A percentile compares a stretch with the other conserved stretches of the same genome.
Conservation (phyloP, 2,888 invertebrate genomes). For the Orthosia cruda region DNA sequence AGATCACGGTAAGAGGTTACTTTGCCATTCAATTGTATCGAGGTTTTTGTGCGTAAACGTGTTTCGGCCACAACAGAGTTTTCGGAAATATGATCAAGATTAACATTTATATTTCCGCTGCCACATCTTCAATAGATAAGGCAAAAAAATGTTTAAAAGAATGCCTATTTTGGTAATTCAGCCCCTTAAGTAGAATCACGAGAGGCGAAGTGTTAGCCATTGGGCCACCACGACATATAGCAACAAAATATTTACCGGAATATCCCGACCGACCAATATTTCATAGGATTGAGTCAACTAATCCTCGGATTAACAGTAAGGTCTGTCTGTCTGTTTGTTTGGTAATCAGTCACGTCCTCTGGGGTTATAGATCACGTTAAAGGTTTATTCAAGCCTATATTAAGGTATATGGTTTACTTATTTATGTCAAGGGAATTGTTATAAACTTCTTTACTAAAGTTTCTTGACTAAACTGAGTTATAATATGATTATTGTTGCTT, state of each 20-base stretch:
- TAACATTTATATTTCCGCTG: no score
- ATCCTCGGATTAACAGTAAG: slow-evolving; percentile 6
- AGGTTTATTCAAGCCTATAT: slow-evolving; percentile 1
- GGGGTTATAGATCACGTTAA: slow-evolving; percentile 17
- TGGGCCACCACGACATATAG: no score
- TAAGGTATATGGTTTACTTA: not conserved
- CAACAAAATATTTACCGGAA: not conserved
- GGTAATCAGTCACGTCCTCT: slow-evolving; percentile 30
- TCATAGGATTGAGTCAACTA: slow-evolving; percentile 9
- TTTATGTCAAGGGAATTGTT: slow-evolving; percentile 9
- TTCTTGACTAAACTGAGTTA: not conserved
- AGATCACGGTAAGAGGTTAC: no score
- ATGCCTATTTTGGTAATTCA: no score
- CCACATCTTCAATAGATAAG: no score
- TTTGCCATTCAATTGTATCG: no score
- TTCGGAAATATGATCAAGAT: no score
- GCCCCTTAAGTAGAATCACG: no score
- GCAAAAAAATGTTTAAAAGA: no score
- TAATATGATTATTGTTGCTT: slow-evolving; percentile 1
- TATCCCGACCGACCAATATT: not conserved
- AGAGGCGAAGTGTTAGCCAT: no score
- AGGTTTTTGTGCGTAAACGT: no score
- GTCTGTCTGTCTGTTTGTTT: slow-evolving; percentile 17
- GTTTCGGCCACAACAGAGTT: no score
- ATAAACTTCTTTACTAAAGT: not conserved